Evolutionary conservation across 2,888 invertebrate species (phyloP).

Genomic region (Eilema caniola): DNA sequence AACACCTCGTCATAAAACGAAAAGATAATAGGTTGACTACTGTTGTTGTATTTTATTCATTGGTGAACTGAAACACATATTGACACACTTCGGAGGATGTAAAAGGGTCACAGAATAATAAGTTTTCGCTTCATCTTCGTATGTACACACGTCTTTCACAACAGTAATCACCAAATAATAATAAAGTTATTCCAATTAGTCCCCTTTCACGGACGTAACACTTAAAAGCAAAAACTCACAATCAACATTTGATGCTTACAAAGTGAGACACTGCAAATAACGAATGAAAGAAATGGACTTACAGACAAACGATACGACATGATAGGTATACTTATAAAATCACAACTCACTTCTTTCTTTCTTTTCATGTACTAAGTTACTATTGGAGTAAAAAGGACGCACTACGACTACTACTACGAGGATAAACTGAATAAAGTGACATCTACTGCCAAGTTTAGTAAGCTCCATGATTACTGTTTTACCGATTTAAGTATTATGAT

Average conservation of each 20-base stretch:
- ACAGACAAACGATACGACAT: conserved; percentile 51
- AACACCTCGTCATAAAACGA: conserved; percentile 69
- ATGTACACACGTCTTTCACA: conserved; percentile 58
- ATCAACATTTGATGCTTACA: conserved; percentile 66
- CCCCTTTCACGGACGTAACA: conserved; percentile 36
- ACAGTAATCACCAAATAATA: conserved; percentile 43
- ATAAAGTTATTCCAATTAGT: conserved; percentile 35
- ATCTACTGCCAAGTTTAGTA: conserved; percentile 34
- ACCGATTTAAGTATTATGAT: conserved; percentile 24
- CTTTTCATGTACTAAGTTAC: conserved; percentile 47
- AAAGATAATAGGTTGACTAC: conserved; percentile 62
- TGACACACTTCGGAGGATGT: conserved; percentile 70
- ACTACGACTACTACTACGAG: conserved; percentile 9
- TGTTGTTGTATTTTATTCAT: conserved; percentile 62
- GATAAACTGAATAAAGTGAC: conserved; percentile 37
- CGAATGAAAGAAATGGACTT: conserved; percentile 71
- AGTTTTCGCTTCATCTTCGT: conserved; percentile 69
- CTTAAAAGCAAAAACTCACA: conserved; percentile 49
- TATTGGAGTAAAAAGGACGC: conserved; percentile 50
- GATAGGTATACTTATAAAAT: conserved; percentile 49
- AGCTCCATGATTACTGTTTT: conserved; percentile 37
- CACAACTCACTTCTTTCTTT: conserved; percentile 55
- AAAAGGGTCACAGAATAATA: conserved; percentile 79
- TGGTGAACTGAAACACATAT: conserved; percentile 64
- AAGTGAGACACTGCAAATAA: conserved; percentile 76